phyloP scores from a whole-genome alignment of 2,797 vertebrate species.

The Natrix natrix region DNA sequence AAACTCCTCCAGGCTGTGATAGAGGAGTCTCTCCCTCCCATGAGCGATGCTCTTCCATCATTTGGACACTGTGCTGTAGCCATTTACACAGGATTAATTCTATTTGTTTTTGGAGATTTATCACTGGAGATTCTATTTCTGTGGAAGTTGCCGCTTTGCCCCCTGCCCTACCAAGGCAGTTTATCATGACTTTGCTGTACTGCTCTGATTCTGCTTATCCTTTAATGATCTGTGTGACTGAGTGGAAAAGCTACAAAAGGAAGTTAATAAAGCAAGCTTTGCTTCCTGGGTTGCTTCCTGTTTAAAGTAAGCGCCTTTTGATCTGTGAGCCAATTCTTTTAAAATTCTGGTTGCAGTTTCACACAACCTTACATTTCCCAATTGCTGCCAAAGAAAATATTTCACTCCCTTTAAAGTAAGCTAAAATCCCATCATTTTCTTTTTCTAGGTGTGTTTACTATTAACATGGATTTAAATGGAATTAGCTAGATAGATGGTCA shows the following conservation, averaged over 20 bases:
- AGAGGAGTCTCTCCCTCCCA: background rate
- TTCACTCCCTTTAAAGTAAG: constrained; percentile 38
- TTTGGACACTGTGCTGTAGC: constrained; percentile 33
- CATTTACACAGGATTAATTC: background rate
- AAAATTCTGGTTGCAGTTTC: constrained; percentile 14
- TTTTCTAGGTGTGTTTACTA: constrained; percentile 36
- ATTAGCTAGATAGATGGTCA: constrained; percentile 13
- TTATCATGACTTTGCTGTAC: constrained; percentile 46
- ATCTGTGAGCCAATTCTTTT: constrained; percentile 45
- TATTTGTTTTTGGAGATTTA: constrained; percentile 43
- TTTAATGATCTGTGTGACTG: constrained; percentile 43
- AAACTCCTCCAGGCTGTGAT: background rate
- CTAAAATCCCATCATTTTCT: constrained; percentile 24
- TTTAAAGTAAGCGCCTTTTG: constrained; percentile 39
- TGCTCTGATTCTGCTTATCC: constrained; percentile 32
- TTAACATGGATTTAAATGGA: background rate
- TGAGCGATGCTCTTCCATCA: background rate
- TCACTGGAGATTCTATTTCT: constrained; percentile 29
- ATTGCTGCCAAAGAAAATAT: constrained; percentile 44
- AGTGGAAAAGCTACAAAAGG: constrained; percentile 31
- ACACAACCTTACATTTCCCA: constrained; percentile 37
- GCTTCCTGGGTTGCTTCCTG: constrained; percentile 40
- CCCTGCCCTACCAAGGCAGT: constrained; percentile 16
- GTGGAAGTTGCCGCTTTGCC: constrained; percentile 13
- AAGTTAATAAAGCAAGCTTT: constrained; percentile 34